Percentiles rank a stretch among this genome's conserved stretches.
Conservation (phyloP, 2,113 vertebrate genomes). For the Anhinga rufa region DNA sequence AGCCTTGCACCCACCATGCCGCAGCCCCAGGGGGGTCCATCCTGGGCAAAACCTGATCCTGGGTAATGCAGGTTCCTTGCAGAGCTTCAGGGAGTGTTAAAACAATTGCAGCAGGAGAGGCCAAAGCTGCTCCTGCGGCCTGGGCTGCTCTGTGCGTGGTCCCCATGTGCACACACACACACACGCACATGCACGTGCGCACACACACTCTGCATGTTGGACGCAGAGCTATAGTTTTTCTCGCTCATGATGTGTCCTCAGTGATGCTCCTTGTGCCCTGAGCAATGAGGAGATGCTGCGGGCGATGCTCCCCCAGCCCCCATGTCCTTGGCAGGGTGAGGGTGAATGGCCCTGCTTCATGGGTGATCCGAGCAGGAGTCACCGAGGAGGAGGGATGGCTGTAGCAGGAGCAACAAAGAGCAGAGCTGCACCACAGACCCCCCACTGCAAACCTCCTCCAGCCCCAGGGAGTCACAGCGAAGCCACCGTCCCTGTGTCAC, state of each 20-base stretch:
- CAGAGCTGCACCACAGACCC: neutral
- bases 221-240: neutral
- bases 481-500: fast-evolving
- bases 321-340: neutral
- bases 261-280: neutral
- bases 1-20: fast-evolving
- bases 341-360: neutral
- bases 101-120: neutral
- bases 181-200: too few relatives aligned
- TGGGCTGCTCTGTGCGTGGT: neutral
- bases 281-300: neutral
- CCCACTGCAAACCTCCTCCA: neutral
- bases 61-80: neutral
- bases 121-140: neutral
- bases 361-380: neutral
- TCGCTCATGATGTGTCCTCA: too few relatives aligned
- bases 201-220: too few relatives aligned
- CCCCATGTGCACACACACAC: neutral
- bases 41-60: neutral
- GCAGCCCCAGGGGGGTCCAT: too few relatives aligned
- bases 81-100: neutral
- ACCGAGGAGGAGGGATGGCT: neutral
- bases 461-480: fast-evolving
- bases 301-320: too few relatives aligned
- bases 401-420: neutral